These are phyloP conservation scores for Barypeithes pellucidus DNA, from an alignment of 2,888 invertebrate species.

Conservation along the genomic window DNA sequence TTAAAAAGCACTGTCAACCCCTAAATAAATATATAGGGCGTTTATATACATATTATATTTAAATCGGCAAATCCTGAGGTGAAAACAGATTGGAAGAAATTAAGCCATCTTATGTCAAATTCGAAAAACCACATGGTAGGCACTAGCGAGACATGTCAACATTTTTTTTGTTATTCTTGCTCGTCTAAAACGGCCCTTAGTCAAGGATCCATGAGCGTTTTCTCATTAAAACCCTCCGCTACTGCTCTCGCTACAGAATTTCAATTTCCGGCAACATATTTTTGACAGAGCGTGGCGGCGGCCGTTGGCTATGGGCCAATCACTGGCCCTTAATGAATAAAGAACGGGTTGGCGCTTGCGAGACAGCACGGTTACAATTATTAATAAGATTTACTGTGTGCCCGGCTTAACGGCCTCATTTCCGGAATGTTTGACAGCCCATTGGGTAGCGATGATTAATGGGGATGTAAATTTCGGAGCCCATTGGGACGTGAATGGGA, in stretches of 20 bases:
- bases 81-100: too few species aligned
- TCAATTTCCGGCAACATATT: slow-evolving; percentile 51
- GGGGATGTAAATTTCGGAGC: slow-evolving; percentile 41
- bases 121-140: too few species aligned
- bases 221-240: slow-evolving; percentile 1
- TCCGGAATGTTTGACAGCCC: slow-evolving; percentile 59
- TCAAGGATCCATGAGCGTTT: not conserved
- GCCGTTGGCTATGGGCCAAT: slow-evolving; percentile 54
- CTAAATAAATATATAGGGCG: too few species aligned
- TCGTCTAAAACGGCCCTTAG: not conserved
- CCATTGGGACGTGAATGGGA: slow-evolving; percentile 26
- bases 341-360: slow-evolving; percentile 43
- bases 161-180: too few species aligned
- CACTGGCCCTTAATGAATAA: slow-evolving; percentile 51
- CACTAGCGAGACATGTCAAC: too few species aligned
- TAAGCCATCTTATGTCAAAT: too few species aligned
- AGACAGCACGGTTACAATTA: slow-evolving; percentile 55
- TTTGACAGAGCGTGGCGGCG: slow-evolving; percentile 36
- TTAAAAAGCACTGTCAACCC: too few species aligned
- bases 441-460: slow-evolving; percentile 51
- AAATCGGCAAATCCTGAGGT: too few species aligned
- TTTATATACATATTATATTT: too few species aligned
- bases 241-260: slow-evolving; percentile 30
- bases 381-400: slow-evolving; percentile 62
- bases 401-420: slow-evolving; percentile 60